phyloP scores from a whole-genome alignment of 2,888 invertebrate species.

The Drosophila testacea region DNA sequence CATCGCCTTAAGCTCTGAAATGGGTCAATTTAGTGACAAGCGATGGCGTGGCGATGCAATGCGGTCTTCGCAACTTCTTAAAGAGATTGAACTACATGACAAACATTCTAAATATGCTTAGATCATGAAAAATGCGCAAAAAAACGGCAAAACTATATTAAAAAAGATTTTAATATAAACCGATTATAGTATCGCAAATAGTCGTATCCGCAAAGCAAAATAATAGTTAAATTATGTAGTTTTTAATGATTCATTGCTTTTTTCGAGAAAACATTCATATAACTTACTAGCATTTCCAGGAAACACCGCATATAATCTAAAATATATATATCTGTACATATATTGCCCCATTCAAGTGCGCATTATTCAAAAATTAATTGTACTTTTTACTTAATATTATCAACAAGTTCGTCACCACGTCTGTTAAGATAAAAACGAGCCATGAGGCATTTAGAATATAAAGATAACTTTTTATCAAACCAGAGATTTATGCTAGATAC shows the following conservation, averaged over 20 bases:
- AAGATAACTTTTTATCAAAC: slow-evolving; percentile 35
- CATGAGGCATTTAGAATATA: background rate
- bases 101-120: slow-evolving; percentile 36
- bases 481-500: slow-evolving; percentile 26
- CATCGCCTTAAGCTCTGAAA: slow-evolving; percentile 72
- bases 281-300: slow-evolving; percentile 4
- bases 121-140: background rate
- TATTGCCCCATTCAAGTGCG: slow-evolving; percentile 3
- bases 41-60: slow-evolving; percentile 49
- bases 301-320: slow-evolving; percentile 12
- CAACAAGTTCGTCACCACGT: slow-evolving; percentile 6
- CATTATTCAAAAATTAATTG: slow-evolving; percentile 5
- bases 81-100: slow-evolving; percentile 50
- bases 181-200: background rate
- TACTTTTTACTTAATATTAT: slow-evolving; percentile 3
- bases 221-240: background rate
- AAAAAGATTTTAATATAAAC: background rate
- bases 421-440: slow-evolving; percentile 15
- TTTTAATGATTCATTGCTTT: slow-evolving; percentile 14
- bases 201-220: background rate
- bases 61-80: slow-evolving; percentile 54
- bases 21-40: slow-evolving; percentile 80
- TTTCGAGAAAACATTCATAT: background rate
- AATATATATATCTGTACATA: background rate
- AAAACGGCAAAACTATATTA: background rate